phyloP scores from a whole-genome alignment of 1,140 invertebrate species.

The Aphelinus atriplicis region DNA sequence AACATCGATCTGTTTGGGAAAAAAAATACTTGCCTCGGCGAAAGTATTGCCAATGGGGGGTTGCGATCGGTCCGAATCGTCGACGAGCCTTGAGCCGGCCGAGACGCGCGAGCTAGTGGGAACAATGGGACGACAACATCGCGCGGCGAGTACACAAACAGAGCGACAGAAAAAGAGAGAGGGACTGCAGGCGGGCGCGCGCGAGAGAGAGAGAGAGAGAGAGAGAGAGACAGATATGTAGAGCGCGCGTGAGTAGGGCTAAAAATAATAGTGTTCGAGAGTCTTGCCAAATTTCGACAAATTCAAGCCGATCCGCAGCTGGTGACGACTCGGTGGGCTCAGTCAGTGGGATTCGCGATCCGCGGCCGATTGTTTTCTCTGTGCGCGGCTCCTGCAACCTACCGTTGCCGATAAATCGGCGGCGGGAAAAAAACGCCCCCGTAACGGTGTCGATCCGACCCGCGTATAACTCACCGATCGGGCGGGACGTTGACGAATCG shows the following conservation, averaged over 20 bases:
- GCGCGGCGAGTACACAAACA: not conserved
- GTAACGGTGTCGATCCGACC: too few relatives aligned
- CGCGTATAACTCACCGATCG: too few relatives aligned
- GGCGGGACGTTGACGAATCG: too few relatives aligned
- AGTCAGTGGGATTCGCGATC: constrained; percentile 41
- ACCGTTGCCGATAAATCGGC: not conserved
- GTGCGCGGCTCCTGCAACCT: constrained; percentile 9
- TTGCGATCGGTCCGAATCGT: too few relatives aligned
- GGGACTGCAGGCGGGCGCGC: not conserved
- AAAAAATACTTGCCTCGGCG: not conserved
- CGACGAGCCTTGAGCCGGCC: too few relatives aligned
- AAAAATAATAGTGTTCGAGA: constrained; percentile 59
- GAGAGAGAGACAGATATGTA: not conserved
- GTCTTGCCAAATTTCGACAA: constrained; percentile 64
- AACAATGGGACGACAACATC: not conserved
- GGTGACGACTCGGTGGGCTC: constrained; percentile 1
- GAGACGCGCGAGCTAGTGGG: not conserved
- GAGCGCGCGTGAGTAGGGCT: constrained; percentile 36
- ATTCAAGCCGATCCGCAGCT: constrained; percentile 46
- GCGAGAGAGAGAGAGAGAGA: not conserved
- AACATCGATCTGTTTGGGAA: too few relatives aligned
- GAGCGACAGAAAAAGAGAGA: constrained; percentile 4
- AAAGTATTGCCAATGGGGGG: not conserved
- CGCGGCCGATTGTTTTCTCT: too few relatives aligned
- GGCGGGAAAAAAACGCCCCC: too few relatives aligned